Percentiles rank a stretch among this genome's conserved stretches.
phyloP scores from a whole-genome alignment of 2,888 invertebrate species.

The Aspidiotus destructor region DNA sequence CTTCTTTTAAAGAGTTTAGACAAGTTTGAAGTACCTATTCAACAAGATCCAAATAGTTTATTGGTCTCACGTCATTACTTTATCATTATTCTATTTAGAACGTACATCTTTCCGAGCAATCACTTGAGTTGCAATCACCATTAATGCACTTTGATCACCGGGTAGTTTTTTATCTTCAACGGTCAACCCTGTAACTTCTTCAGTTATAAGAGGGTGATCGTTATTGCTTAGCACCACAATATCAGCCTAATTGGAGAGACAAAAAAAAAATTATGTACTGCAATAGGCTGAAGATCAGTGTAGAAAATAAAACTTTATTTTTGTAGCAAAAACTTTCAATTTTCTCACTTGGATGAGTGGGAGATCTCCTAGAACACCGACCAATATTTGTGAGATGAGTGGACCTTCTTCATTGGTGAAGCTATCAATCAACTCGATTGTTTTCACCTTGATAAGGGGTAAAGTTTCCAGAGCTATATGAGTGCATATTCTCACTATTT shows the following conservation, averaged over 20 bases:
- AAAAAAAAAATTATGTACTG: not conserved
- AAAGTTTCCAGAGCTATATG: constrained; percentile 67
- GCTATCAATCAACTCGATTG: constrained; percentile 48
- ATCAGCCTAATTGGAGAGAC: constrained; percentile 51
- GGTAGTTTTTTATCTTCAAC: constrained; percentile 53
- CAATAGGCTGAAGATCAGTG: not conserved
- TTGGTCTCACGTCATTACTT: not conserved
- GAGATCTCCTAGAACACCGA: constrained; percentile 54
- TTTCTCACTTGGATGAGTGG: constrained; percentile 40
- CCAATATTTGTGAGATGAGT: constrained; percentile 49
- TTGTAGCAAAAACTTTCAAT: not conserved
- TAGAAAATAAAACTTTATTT: not conserved
- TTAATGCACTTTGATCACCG: constrained; percentile 46
- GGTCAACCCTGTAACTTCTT: constrained; percentile 47
- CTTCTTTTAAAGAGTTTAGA: constrained; percentile 47
- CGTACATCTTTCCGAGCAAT: constrained; percentile 47
- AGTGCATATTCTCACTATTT: constrained; percentile 52
- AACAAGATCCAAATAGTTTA: not conserved
- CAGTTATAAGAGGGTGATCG: constrained; percentile 41
- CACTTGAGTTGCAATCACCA: constrained; percentile 49
- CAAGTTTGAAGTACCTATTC: constrained; percentile 46
- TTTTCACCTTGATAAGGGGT: constrained; percentile 52
- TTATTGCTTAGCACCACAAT: constrained; percentile 46
- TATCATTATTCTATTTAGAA: not conserved
- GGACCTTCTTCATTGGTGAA: constrained; percentile 47